Evolutionary conservation across 2,888 invertebrate species (phyloP).

Genomic region (Gymnocheta viridis): DNA sequence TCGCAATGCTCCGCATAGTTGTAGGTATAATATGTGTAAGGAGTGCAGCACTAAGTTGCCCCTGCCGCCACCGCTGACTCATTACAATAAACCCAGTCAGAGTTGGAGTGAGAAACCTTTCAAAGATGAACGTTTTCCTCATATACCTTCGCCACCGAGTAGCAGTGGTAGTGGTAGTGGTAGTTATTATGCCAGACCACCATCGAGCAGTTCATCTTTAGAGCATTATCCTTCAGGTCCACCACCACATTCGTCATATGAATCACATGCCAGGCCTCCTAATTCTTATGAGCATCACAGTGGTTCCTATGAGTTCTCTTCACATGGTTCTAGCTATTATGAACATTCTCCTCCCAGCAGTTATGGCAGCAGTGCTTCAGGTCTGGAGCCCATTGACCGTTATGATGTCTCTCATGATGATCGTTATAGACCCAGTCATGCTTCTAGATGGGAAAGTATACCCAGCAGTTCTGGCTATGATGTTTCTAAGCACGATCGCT

Average conservation of each 20-base stretch:
- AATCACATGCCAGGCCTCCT: constrained; percentile 75
- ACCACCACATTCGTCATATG: constrained; percentile 76
- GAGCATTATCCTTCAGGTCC: constrained; percentile 77
- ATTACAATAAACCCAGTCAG: constrained; percentile 78
- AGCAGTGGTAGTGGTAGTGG: constrained; percentile 74
- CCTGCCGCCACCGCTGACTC: constrained; percentile 73
- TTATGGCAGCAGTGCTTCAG: constrained; percentile 75
- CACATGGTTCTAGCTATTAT: constrained; percentile 78
- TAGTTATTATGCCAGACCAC: constrained; percentile 76
- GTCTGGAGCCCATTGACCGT: constrained; percentile 77
- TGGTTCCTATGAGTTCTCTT: constrained; percentile 78
- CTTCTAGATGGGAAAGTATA: constrained; percentile 79
- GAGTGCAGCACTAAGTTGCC: constrained; percentile 78
- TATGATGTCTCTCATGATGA: constrained; percentile 77
- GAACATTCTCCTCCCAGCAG: constrained; percentile 79
- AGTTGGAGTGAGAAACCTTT: constrained; percentile 71
- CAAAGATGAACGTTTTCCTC: constrained; percentile 74
- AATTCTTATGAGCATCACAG: constrained; percentile 76
- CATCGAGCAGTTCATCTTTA: constrained; percentile 75
- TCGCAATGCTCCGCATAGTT: constrained; percentile 87
- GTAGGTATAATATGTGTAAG: constrained; percentile 81
- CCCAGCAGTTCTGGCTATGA: constrained; percentile 80
- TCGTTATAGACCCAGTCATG: constrained; percentile 75
- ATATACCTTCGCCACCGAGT: constrained; percentile 71
- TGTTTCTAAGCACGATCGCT: constrained; percentile 74